These are phyloP conservation scores for Asobara japonica DNA, from an alignment of 1,140 invertebrate species.

Conservation along the genomic window DNA sequence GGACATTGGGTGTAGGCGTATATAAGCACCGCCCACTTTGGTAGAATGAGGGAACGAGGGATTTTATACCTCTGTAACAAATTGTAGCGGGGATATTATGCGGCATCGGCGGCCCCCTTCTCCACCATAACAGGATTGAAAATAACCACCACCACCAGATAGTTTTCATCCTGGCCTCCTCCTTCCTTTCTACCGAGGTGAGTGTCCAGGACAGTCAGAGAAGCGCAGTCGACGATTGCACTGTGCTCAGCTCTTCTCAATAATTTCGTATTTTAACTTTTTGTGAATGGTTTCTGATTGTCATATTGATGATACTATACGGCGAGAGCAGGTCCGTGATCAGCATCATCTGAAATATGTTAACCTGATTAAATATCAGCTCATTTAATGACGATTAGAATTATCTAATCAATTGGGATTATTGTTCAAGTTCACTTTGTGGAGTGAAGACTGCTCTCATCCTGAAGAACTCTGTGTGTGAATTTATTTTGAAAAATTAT, in stretches of 20 bases:
- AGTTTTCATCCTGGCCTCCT: constrained; percentile 11
- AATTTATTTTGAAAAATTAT: neutral
- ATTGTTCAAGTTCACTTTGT: too few species aligned
- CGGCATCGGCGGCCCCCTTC: neutral
- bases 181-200: constrained; percentile 51
- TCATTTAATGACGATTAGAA: too few species aligned
- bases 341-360: too few species aligned
- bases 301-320: too few species aligned
- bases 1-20: constrained; percentile 1
- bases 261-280: neutral
- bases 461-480: too few species aligned
- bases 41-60: constrained; percentile 12
- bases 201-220: constrained; percentile 62
- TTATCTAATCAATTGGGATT: too few species aligned
- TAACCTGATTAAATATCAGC: too few species aligned
- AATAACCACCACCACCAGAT: neutral
- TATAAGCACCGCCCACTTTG: neutral
- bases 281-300: too few species aligned
- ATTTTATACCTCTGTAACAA: neutral
- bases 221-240: constrained; percentile 64
- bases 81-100: neutral
- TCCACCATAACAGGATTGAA: neutral
- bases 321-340: too few species aligned
- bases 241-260: constrained; percentile 44
- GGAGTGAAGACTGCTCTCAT: too few species aligned